Conservation (phyloP, 2,113 vertebrate genomes). For the Actenoides lindsayi region DNA sequence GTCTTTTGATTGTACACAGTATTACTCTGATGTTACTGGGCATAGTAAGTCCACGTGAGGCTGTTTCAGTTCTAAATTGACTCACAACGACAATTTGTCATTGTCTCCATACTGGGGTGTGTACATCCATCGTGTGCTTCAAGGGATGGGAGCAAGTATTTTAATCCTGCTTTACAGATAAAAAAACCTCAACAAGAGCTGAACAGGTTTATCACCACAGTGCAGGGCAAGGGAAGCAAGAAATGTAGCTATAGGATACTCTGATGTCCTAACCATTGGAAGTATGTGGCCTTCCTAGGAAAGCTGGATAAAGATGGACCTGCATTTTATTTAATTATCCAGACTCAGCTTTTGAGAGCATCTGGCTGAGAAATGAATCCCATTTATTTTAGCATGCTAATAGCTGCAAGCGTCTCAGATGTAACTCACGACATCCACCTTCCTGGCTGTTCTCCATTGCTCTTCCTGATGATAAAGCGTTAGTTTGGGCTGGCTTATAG, state of each 20-base stretch:
- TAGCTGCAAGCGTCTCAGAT: background rate
- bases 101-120: background rate
- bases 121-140: background rate
- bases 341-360: background rate
- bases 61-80: background rate
- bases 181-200: background rate
- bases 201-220: background rate
- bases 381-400: background rate
- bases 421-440: background rate
- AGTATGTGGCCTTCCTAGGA: background rate
- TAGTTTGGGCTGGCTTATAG: background rate
- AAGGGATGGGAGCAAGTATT: background rate
- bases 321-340: background rate
- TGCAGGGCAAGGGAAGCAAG: background rate
- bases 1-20: background rate
- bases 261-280: background rate
- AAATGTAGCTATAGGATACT: background rate
- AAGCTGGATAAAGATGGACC: background rate
- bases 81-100: conserved; percentile 3
- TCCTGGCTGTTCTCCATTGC: background rate
- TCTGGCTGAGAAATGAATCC: background rate
- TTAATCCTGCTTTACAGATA: conserved; percentile 17
- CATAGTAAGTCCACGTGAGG: background rate
- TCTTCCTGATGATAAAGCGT: background rate
- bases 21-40: background rate